Conservation (phyloP, 2,113 vertebrate genomes). For the Indri indri region DNA sequence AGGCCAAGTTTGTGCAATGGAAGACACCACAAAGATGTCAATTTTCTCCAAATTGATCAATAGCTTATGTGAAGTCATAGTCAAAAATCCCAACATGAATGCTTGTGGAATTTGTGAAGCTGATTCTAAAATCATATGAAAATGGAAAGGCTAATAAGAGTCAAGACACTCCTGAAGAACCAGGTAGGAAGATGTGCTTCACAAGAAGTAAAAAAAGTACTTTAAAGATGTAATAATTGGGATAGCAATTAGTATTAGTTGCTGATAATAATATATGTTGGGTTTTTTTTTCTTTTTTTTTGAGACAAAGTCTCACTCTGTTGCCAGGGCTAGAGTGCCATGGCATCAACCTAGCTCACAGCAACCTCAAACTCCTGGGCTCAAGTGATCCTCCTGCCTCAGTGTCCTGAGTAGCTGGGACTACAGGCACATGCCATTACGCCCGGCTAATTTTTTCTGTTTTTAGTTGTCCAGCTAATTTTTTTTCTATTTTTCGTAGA, state of each 20-base stretch:
- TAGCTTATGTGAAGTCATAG: background rate
- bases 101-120: background rate
- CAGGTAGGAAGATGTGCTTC: background rate
- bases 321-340: too few relatives aligned
- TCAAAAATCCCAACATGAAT: background rate
- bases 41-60: background rate
- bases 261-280: background rate
- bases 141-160: background rate
- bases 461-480: too few relatives aligned
- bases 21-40: background rate
- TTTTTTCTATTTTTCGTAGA: too few relatives aligned
- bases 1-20: background rate
- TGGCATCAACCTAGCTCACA: too few relatives aligned
- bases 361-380: too few relatives aligned
- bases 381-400: too few relatives aligned
- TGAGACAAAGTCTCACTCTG: too few relatives aligned
- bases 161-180: background rate
- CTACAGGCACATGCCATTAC: too few relatives aligned
- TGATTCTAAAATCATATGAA: background rate
- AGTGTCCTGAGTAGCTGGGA: too few relatives aligned
- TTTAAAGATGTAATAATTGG: background rate
- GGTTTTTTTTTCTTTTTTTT: too few relatives aligned
- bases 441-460: too few relatives aligned
- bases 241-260: background rate
- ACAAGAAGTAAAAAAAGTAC: background rate